Percentiles rank a stretch among this genome's conserved stretches.
Evolutionary conservation across 2,113 vertebrate species (phyloP).

Genomic region (Pachyramphus minor): DNA sequence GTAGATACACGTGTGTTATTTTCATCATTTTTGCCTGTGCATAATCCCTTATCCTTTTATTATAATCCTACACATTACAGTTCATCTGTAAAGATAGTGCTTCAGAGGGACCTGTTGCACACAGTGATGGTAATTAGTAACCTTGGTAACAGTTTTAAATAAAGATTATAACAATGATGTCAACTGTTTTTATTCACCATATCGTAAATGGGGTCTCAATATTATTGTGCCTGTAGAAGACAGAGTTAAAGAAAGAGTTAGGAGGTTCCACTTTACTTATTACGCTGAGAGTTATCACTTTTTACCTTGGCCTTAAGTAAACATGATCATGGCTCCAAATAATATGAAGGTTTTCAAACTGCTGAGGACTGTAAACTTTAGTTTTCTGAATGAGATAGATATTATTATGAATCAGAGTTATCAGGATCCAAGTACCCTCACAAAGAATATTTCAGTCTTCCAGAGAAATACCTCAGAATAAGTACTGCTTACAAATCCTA

Average conservation of each 20-base stretch:
- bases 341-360: constrained; percentile 33
- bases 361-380: constrained; percentile 47
- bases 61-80: constrained; percentile 73
- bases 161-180: constrained; percentile 86
- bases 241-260: constrained; percentile 34
- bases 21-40: constrained; percentile 45
- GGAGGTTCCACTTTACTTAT: not conserved
- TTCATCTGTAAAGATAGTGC: constrained; percentile 83
- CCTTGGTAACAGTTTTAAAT: constrained; percentile 96
- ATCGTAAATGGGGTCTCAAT: constrained; percentile 50
- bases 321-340: not conserved
- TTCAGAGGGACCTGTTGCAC: constrained; percentile 91
- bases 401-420: constrained; percentile 44
- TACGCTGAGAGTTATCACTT: not conserved
- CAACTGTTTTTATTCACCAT: constrained; percentile 78
- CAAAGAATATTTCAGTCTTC: constrained; percentile 25
- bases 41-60: constrained; percentile 74
- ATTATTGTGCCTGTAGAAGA: constrained; percentile 27
- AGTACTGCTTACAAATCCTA: constrained; percentile 56
- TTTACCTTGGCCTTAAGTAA: constrained; percentile 34
- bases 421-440: constrained; percentile 19
- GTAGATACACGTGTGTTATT: constrained; percentile 39
- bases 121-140: constrained; percentile 92
- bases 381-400: constrained; percentile 44
- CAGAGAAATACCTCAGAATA: constrained; percentile 44